Evolutionary conservation across 64 coral and sea anemone species (phyloP).

Genomic region (Stylophora pistillata): DNA sequence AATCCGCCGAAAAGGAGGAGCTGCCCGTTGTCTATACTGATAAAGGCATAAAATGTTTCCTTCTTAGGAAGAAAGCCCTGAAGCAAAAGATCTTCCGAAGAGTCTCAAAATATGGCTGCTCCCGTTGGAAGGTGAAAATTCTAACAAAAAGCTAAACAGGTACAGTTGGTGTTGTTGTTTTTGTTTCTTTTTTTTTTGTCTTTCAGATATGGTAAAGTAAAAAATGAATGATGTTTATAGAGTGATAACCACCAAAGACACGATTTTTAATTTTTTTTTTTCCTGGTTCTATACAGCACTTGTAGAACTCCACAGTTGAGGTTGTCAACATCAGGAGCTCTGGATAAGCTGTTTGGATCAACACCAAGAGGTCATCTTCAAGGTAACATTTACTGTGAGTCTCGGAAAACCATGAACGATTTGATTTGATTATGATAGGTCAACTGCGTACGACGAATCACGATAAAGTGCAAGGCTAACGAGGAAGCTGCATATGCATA

Average conservation of each 20-base stretch:
- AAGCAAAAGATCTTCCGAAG: constrained; percentile 20
- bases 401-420: too few relatives aligned
- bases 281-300: neutral
- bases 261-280: neutral
- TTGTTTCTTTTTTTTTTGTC: neutral
- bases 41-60: neutral
- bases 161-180: neutral
- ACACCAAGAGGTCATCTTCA: neutral
- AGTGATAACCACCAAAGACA: neutral
- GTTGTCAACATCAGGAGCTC: neutral
- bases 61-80: neutral
- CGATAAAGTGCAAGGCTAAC: too few relatives aligned
- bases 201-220: neutral
- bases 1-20: too few relatives aligned
- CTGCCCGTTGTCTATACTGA: too few relatives aligned
- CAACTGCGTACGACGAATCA: too few relatives aligned
- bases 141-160: neutral
- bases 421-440: too few relatives aligned
- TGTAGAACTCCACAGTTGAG: neutral
- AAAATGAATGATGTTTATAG: neutral
- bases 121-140: neutral
- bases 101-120: constrained; percentile 9
- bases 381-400: neutral
- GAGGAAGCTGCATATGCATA: too few relatives aligned
- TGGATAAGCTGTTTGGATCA: constrained; percentile 27